phyloP scores from a whole-genome alignment of 2,888 invertebrate species.

The Thera obeliscata region DNA sequence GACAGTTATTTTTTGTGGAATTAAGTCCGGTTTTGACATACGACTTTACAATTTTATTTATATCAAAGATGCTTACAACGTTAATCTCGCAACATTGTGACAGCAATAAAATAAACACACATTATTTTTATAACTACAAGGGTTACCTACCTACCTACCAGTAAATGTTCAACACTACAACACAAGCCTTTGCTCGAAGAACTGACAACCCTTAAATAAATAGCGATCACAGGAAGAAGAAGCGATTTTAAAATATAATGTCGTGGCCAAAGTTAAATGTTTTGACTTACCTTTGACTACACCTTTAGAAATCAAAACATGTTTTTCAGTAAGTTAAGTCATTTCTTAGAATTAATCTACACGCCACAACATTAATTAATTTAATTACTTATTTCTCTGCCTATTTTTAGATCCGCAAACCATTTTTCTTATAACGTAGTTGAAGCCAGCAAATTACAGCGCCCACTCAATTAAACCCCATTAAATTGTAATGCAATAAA shows the following conservation, averaged over 20 bases:
- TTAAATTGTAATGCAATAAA: constrained; percentile 66
- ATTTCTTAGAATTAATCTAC: neutral
- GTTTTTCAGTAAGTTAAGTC: neutral
- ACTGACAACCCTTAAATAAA: too few relatives aligned
- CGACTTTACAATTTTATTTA: neutral
- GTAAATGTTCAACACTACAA: too few relatives aligned
- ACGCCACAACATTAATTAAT: constrained; percentile 10
- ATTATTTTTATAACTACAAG: neutral
- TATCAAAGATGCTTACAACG: neutral
- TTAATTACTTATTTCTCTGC: constrained; percentile 26
- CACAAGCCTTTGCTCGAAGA: too few relatives aligned
- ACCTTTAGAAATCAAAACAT: too few relatives aligned
- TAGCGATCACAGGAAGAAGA: too few relatives aligned
- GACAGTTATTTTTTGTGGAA: constrained; percentile 20
- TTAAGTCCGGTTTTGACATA: constrained; percentile 27
- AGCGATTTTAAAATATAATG: too few relatives aligned
- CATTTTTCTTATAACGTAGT: constrained; percentile 40
- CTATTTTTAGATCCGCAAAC: constrained; percentile 20
- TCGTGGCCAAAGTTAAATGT: too few relatives aligned
- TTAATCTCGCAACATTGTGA: constrained; percentile 28
- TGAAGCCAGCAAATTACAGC: constrained; percentile 56
- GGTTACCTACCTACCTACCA: too few relatives aligned
- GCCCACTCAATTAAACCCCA: constrained; percentile 60
- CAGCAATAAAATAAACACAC: constrained; percentile 8
- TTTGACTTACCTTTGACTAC: too few relatives aligned